A percentile compares a stretch with the other conserved stretches of the same genome.
Conservation (phyloP, 2,888 invertebrate genomes). For the Ganaspis brasiliensis region DNA sequence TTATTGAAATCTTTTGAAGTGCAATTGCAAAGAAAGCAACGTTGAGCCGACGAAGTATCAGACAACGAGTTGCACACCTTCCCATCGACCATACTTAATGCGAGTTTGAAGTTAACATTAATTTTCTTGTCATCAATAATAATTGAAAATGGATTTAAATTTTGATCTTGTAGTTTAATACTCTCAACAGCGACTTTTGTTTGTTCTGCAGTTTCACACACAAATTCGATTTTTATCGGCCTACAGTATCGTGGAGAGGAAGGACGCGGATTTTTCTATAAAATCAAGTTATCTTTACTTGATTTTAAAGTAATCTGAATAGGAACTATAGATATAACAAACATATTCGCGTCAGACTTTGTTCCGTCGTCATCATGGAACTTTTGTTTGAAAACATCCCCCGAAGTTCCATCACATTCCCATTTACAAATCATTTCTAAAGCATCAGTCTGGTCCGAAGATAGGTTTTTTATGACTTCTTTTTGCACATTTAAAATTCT, state of each 20-base stretch:
- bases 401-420: slow-evolving; percentile 47
- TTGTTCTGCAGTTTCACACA: slow-evolving; percentile 51
- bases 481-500: slow-evolving; percentile 12
- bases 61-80: slow-evolving; percentile 60
- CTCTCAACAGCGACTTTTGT: slow-evolving; percentile 40
- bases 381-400: slow-evolving; percentile 49
- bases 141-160: slow-evolving; percentile 44
- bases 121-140: slow-evolving; percentile 53
- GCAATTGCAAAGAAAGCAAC: slow-evolving; percentile 57
- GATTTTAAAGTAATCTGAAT: slow-evolving; percentile 50
- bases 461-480: slow-evolving; percentile 12
- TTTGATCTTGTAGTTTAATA: slow-evolving; percentile 48
- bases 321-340: slow-evolving; percentile 56
- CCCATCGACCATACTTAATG: slow-evolving; percentile 59
- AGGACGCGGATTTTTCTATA: slow-evolving; percentile 52
- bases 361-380: slow-evolving; percentile 48
- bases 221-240: slow-evolving; percentile 34
- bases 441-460: not conserved
- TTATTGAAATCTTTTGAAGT: slow-evolving; percentile 58
- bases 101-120: slow-evolving; percentile 50
- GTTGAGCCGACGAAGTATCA: slow-evolving; percentile 56
- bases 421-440: slow-evolving; percentile 37
- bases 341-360: slow-evolving; percentile 46
- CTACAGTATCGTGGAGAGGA: slow-evolving; percentile 48
- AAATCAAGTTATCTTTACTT: slow-evolving; percentile 34